Conservation (phyloP, 1,140 invertebrate genomes). For the Papilio xuthus region DNA sequence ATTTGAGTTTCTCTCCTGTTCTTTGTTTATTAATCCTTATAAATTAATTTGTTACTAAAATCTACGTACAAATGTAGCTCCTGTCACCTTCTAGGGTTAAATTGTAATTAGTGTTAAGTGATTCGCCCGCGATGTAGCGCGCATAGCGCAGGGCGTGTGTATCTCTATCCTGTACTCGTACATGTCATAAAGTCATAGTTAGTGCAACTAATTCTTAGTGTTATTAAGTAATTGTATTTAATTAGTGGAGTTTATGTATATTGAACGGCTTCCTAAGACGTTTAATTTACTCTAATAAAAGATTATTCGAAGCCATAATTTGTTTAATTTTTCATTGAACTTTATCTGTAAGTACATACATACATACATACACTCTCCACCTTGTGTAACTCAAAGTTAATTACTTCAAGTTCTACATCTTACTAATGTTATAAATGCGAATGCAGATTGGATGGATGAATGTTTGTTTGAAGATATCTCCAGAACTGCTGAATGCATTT, state of each 20-base stretch:
- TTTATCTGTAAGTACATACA: background rate
- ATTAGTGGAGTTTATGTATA: slow-evolving; percentile 71
- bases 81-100: slow-evolving; percentile 72
- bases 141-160: slow-evolving; percentile 43
- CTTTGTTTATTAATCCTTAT: background rate
- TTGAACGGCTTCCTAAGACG: slow-evolving; percentile 62
- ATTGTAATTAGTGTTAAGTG: slow-evolving; percentile 48
- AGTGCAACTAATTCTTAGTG: slow-evolving; percentile 53
- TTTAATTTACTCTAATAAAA: slow-evolving; percentile 76
- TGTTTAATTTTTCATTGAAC: slow-evolving; percentile 56
- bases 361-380: no score
- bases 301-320: slow-evolving; percentile 71
- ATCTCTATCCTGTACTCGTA: slow-evolving; percentile 42
- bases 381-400: no score
- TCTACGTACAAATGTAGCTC: slow-evolving; percentile 67
- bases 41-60: slow-evolving; percentile 40
- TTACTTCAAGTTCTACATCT: no score
- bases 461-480: no score
- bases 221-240: slow-evolving; percentile 69
- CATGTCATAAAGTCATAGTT: slow-evolving; percentile 46
- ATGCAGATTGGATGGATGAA: no score
- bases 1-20: slow-evolving; percentile 34
- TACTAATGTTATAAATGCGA: no score
- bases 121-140: background rate
- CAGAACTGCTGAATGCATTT: no score